Percentiles rank a stretch among this genome's conserved stretches.
Evolutionary conservation across 1,140 invertebrate genomes (phyloP).

Genomic region (Leptinotarsa texana): DNA sequence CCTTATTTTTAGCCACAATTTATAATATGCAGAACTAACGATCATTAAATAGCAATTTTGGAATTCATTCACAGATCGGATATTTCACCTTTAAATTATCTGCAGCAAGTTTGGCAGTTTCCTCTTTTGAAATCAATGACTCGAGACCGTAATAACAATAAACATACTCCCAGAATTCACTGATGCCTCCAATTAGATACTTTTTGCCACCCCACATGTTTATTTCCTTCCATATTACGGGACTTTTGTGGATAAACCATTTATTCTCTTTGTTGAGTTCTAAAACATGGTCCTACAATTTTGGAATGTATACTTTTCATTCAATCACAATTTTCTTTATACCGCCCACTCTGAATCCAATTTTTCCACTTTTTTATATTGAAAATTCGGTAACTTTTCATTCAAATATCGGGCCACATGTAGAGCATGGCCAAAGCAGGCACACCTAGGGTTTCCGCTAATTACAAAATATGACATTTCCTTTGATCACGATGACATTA

Average conservation of each 20-base stretch:
- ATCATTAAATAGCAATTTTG: too few species aligned
- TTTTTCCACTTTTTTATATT: constrained; percentile 39
- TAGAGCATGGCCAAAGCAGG: constrained; percentile 38
- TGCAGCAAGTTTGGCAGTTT: constrained; percentile 52
- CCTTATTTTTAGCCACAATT: too few species aligned
- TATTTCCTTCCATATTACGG: constrained; percentile 60
- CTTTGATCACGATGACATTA: neutral
- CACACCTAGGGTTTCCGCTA: constrained; percentile 42
- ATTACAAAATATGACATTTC: constrained; percentile 46
- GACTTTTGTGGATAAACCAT: constrained; percentile 58
- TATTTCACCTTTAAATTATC: constrained; percentile 31
- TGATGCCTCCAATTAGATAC: constrained; percentile 58
- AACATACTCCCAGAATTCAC: constrained; percentile 62
- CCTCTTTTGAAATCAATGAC: constrained; percentile 53
- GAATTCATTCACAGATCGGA: too few species aligned
- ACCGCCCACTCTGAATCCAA: constrained; percentile 38
- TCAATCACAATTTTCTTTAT: neutral
- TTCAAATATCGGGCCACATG: constrained; percentile 42
- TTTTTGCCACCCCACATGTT: constrained; percentile 57
- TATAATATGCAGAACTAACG: too few species aligned
- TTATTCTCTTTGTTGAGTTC: constrained; percentile 57
- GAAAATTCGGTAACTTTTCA: constrained; percentile 41
- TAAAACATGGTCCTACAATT: constrained; percentile 55
- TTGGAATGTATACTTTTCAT: neutral
- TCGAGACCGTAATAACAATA: constrained; percentile 62